Evolutionary conservation across 2,113 vertebrate genomes (phyloP).

Genomic region (Ophiodon elongatus): DNA sequence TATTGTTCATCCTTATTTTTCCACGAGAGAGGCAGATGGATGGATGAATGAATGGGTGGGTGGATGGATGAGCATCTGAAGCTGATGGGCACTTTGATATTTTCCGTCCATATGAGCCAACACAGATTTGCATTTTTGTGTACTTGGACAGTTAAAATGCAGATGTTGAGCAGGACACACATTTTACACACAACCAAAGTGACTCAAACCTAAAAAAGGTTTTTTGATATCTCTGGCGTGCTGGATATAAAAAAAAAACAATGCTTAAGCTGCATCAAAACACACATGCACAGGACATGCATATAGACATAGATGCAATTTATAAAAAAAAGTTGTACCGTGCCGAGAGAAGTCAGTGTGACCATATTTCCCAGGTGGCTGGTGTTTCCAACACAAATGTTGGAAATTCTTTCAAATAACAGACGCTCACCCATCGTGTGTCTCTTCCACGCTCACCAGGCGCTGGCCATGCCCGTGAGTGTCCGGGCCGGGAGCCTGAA

Average conservation of each 20-base stretch:
- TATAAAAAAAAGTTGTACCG: not conserved
- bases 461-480: conserved; percentile 92
- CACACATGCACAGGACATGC: not conserved
- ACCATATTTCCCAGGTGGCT: not conserved
- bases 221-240: not conserved
- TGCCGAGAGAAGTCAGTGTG: not conserved
- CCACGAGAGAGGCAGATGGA: conserved; percentile 19
- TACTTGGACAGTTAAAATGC: not conserved
- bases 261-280: not conserved
- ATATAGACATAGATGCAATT: not conserved
- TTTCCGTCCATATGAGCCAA: conserved; percentile 11
- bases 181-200: not conserved
- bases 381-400: conserved; percentile 22
- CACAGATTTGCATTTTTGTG: conserved; percentile 1
- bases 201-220: not conserved
- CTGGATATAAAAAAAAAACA: not conserved
- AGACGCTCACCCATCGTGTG: conserved; percentile 51
- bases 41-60: not conserved
- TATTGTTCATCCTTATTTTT: conserved; percentile 19
- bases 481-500: conserved; percentile 94
- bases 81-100: conserved; percentile 31
- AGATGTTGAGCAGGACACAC: not conserved
- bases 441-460: conserved; percentile 69
- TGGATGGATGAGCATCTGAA: conserved; percentile 23
- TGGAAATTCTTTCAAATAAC: conserved; percentile 26